Base-by-base conservation (phyloP, 2,797 vertebrate species). In the Malacoraja senta region DNA sequence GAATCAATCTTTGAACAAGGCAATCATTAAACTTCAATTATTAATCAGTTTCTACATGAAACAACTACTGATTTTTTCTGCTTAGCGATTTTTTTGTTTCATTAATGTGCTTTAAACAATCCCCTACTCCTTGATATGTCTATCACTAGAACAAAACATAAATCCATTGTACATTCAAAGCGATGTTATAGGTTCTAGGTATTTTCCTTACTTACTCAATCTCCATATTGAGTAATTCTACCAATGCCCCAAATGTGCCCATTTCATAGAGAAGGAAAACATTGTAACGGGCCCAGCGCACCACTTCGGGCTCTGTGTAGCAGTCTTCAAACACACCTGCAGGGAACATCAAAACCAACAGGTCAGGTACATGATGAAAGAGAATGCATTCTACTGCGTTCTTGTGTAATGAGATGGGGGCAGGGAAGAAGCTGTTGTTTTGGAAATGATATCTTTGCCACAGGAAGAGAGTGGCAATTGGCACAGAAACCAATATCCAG, bases 151-250 rank as follows among this genome's bases (percentile, higher is more conserved):
- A 65, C 29, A 32, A 65, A 32, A 15, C 32, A 74, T 68, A 68
- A 68, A 74, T 8, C 24, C 12, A 72, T 26, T 19, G 35, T 32
- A 68, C 2, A 8, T 32, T 38, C 61, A 44, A 92, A 76, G 17
- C 53, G 12, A 91, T 58, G 26, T 91, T 72, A 76, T 26, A 9
- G 24, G 63, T 3, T 38, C 35, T 7, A 10, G 1, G 21, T 76
- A 53, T 35, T 24, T 19, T 38, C 32, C 32, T 91, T 38, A 96
- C 99, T 98, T 96, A 99, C 99, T 98, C 98, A 0, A 98, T 99
- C 96, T 99, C 98, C 98, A 99, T 98, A 96, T 97, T 98, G 93
- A 99, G 98, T 13, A 99, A 97, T 95, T 99, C 98, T 97, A 99
- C 96, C 95, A 99, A 97, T 1, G 98, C 97, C 0, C 97, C 97